Base-by-base conservation (phyloP, 2,888 invertebrate species). In the Ichneumon xanthorius region DNA sequence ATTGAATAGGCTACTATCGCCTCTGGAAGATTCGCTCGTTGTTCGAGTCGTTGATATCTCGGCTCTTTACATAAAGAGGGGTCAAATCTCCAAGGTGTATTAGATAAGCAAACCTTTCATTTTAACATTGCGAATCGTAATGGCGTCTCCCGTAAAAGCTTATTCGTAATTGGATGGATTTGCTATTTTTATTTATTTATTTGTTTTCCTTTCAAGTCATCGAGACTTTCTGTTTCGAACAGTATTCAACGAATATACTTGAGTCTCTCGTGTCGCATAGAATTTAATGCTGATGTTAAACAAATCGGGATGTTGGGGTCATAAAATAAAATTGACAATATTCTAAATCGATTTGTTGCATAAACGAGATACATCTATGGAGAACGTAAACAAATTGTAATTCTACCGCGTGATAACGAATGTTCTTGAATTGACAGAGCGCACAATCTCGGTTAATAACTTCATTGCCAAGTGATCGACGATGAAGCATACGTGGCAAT, bases 21-120 rank as follows among this genome's bases (percentile, higher is more conserved):
- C 14, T 67, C 58, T 76, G 58, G 73, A 85, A 85, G 79, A 76
- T 82, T 84, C 71, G 65, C 55, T 71, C 67, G 55, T 58, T 84
- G 5, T 63, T 80, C 45, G 65, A 22, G 71, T 45, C 33, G 71
- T 80, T 80, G 82, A 82, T 85, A 80, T 73, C 72, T 33, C 37
- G 33, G 30, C 40, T 53, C 72, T 22, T 71, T 58, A 55, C 50
- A 50, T 48, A 48, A n/a, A 72, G 55, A 73, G 79, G 82, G 82
- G 79, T 82, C 85, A 70, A 58, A 76, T 76, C 58, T 68, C 40
- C 33, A 55, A 71, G 48, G 37, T 68, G 71, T 63, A 14, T 45
- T 11, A 81, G 77, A 85, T 85, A 82, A 85, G 72, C 26, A 61
- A 73, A 79, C 79, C 70, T 40, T 76, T 67, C 50, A 26, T 19